These are phyloP conservation scores for Druon quercuslanigerum DNA, from an alignment of 1,140 invertebrate genomes.

Conservation along the genomic window DNA sequence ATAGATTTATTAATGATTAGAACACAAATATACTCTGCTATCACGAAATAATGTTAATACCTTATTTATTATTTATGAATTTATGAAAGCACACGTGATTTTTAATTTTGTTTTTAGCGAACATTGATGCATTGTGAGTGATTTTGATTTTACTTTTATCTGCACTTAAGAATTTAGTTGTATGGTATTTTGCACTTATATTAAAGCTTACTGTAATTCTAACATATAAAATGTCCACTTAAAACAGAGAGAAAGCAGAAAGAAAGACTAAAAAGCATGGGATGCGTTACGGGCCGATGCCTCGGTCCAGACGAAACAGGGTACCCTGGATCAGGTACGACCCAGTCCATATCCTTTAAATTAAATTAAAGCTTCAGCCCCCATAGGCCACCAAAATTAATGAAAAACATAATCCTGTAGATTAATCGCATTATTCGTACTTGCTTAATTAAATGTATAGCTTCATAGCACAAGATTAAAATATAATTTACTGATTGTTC, in stretches of 20 bases:
- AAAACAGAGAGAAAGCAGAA: conserved; percentile 73
- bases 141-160: conserved; percentile 37
- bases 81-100: too few relatives aligned
- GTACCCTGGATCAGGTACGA: conserved; percentile 75
- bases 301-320: conserved; percentile 73
- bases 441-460: conserved; percentile 11
- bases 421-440: neutral
- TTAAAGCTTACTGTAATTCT: conserved; percentile 70
- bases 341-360: conserved; percentile 69
- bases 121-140: conserved; percentile 31
- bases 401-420: conserved; percentile 28
- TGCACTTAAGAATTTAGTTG: conserved; percentile 51
- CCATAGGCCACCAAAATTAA: conserved; percentile 63
- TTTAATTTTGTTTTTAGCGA: conserved; percentile 17
- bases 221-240: conserved; percentile 74
- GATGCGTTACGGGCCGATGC: conserved; percentile 73
- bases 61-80: too few relatives aligned
- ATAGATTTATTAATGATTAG: too few relatives aligned
- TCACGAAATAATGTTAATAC: too few relatives aligned
- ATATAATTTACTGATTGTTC: neutral
- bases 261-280: conserved; percentile 74
- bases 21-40: too few relatives aligned
- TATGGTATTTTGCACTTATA: conserved; percentile 67
- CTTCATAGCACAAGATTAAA: conserved; percentile 8
- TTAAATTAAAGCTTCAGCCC: conserved; percentile 62